phyloP scores from a whole-genome alignment of 2,797 vertebrate species.

The Graptemys geographica region DNA sequence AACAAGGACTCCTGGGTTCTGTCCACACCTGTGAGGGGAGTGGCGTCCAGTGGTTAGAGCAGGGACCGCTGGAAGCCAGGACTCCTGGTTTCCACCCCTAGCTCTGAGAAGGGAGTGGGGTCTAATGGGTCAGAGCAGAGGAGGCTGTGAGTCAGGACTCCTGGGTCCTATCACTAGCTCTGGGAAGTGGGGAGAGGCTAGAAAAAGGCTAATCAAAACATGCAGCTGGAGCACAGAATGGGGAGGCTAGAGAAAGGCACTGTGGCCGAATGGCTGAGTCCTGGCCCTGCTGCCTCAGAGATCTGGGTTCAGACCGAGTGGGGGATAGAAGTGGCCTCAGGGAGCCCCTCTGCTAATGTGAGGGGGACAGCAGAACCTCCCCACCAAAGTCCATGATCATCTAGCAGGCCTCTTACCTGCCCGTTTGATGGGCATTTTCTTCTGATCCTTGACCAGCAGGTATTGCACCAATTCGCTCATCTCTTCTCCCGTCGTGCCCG shows the following conservation, averaged over 20 bases:
- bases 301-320: background rate
- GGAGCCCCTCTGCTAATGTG: background rate
- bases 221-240: background rate
- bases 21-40: too few relatives aligned
- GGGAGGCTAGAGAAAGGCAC: background rate
- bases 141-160: background rate
- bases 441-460: slow-evolving; percentile 88
- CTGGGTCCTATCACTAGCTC: background rate
- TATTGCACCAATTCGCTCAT: slow-evolving; percentile 89
- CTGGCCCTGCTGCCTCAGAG: background rate
- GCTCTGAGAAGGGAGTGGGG: background rate
- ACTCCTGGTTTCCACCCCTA: too few relatives aligned
- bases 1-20: too few relatives aligned
- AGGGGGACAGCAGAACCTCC: background rate
- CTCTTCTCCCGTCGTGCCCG: slow-evolving; percentile 56
- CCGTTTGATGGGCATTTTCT: slow-evolving; percentile 87
- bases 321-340: background rate
- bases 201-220: background rate
- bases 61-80: too few relatives aligned
- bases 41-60: too few relatives aligned
- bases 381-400: background rate
- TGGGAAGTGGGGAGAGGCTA: too few relatives aligned
- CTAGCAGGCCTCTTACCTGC: slow-evolving; percentile 79
- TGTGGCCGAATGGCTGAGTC: background rate
- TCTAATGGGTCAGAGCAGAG: slow-evolving; percentile 68